These are phyloP conservation scores for Brachionus plicatilis DNA, from an alignment of 1,140 invertebrate species.

Conservation along the genomic window DNA sequence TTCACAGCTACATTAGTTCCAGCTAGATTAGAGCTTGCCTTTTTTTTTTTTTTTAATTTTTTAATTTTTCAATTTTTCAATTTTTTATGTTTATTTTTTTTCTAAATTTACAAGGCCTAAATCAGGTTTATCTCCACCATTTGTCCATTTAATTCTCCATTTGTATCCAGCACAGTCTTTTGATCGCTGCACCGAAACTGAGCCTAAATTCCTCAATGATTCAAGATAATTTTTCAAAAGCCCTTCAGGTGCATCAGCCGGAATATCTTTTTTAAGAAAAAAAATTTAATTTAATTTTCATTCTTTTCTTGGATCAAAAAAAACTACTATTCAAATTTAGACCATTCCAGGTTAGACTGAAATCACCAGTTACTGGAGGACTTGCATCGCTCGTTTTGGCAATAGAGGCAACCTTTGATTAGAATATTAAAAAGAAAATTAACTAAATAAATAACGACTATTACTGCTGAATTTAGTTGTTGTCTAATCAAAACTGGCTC, in stretches of 20 bases:
- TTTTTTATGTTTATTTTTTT: neutral
- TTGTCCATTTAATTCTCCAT: constrained; percentile 43
- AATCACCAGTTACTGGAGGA: constrained; percentile 8
- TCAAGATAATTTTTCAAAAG: neutral
- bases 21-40: neutral
- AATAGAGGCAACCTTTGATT: neutral
- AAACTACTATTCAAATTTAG: neutral
- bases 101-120: constrained; percentile 42
- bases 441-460: neutral
- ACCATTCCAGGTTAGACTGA: neutral
- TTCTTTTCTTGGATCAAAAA: neutral
- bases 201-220: neutral
- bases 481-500: neutral
- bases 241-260: neutral
- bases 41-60: too few species aligned
- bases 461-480: neutral
- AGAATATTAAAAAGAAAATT: neutral
- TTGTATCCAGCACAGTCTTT: constrained; percentile 43
- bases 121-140: constrained; percentile 45
- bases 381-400: neutral
- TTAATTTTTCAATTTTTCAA: too few species aligned
- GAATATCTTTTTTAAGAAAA: neutral
- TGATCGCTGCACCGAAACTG: neutral
- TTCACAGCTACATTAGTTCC: neutral
- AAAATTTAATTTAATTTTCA: neutral